Conservation (phyloP, 2,797 vertebrate species). For the Zonotrichia albicollis region DNA sequence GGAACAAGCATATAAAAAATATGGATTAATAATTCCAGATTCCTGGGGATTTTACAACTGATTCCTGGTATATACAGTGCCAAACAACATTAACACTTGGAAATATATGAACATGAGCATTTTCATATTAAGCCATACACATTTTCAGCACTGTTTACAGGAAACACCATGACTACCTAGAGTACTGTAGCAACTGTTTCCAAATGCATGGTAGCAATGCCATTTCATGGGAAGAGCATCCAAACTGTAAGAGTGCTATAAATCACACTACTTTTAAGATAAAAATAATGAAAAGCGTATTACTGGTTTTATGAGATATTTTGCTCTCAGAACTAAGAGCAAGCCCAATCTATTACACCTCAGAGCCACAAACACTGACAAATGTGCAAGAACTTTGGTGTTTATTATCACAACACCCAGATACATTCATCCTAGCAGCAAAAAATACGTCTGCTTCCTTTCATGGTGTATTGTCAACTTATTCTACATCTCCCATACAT, state of each 20-base stretch:
- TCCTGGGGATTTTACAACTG: neutral
- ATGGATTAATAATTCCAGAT: neutral
- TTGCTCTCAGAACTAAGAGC: neutral
- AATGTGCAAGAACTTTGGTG: neutral
- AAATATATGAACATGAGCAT: neutral
- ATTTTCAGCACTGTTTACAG: neutral
- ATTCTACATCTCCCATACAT: no score
- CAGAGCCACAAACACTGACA: neutral
- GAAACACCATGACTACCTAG: neutral
- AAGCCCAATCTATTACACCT: neutral
- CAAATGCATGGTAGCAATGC: neutral
- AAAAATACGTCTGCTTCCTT: neutral
- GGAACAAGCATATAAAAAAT: neutral
- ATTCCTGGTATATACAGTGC: neutral
- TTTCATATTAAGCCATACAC: neutral
- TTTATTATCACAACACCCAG: neutral
- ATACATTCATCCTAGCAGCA: neutral
- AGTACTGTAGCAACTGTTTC: neutral
- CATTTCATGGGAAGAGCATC: neutral
- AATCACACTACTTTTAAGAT: neutral
- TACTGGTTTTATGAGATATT: neutral
- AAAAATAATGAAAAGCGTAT: neutral
- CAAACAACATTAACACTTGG: neutral
- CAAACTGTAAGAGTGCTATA: neutral
- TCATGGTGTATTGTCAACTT: no score